These are phyloP conservation scores for Euspilapteryx auroguttella DNA, from an alignment of 2,888 invertebrate species.

Conservation along the genomic window DNA sequence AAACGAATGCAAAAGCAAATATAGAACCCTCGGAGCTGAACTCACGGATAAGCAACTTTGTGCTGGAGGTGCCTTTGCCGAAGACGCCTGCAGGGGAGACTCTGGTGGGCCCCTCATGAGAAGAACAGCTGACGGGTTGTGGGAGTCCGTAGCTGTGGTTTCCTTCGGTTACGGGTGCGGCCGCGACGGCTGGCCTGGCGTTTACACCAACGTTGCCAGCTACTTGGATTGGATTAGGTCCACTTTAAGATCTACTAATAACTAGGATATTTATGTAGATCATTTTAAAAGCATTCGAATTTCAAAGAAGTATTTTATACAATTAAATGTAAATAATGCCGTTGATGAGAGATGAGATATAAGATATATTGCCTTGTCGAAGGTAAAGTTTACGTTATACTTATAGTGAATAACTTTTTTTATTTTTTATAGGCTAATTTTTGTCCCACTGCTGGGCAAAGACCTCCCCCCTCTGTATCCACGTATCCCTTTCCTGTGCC, in stretches of 20 bases:
- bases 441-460: no score
- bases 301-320: no score
- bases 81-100: slow-evolving; percentile 76
- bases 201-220: slow-evolving; percentile 65
- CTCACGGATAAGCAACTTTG: slow-evolving; percentile 65
- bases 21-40: slow-evolving; percentile 40
- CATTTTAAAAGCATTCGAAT: no score
- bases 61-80: slow-evolving; percentile 67
- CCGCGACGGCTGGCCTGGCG: slow-evolving; percentile 66
- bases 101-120: slow-evolving; percentile 79
- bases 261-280: no score
- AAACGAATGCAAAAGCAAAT: slow-evolving; percentile 52
- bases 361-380: no score
- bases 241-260: slow-evolving; percentile 25
- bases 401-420: no score
- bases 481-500: no score
- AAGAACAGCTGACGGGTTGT: slow-evolving; percentile 40
- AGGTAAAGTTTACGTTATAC: no score
- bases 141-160: slow-evolving; percentile 66
- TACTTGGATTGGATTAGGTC: slow-evolving; percentile 66
- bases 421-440: no score
- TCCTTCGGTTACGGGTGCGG: slow-evolving; percentile 71
- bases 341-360: no score
- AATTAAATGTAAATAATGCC: no score
- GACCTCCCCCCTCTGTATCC: no score